Percentiles rank a stretch among this genome's conserved stretches.
phyloP scores from a whole-genome alignment of 2,888 invertebrate species.

The Amphipoea oculea region DNA sequence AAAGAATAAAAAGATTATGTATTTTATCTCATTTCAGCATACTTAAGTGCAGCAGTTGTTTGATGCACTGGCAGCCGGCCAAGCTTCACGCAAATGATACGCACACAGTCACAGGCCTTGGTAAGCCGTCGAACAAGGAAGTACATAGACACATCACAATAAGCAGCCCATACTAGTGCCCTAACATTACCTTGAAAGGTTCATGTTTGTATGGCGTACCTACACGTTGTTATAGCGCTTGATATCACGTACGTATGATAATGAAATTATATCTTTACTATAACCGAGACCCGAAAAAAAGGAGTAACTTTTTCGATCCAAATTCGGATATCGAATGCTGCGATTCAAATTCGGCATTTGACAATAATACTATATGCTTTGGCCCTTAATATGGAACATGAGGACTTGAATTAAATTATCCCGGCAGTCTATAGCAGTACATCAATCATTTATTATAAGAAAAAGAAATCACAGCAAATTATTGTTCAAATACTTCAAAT shows the following conservation, averaged over 20 bases:
- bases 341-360: slow-evolving; percentile 31
- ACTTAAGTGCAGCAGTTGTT: slow-evolving; percentile 68
- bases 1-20: slow-evolving; percentile 64
- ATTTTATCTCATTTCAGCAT: slow-evolving; percentile 69
- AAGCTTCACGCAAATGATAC: slow-evolving; percentile 71
- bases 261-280: slow-evolving; percentile 68
- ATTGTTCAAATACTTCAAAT: slow-evolving; percentile 67
- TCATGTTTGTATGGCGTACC: slow-evolving; percentile 70
- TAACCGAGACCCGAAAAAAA: slow-evolving; percentile 51
- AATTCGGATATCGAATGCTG: slow-evolving; percentile 48
- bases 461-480: slow-evolving; percentile 77
- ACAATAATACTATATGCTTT: slow-evolving; percentile 7
- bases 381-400: slow-evolving; percentile 15
- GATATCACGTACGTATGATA: slow-evolving; percentile 71
- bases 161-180: slow-evolving; percentile 71
- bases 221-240: slow-evolving; percentile 64
- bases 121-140: slow-evolving; percentile 73
- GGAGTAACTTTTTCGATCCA: slow-evolving; percentile 57
- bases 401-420: slow-evolving; percentile 30
- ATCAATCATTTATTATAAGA: slow-evolving; percentile 58
- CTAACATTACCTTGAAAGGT: slow-evolving; percentile 80
- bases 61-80: slow-evolving; percentile 79
- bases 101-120: slow-evolving; percentile 70
- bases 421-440: slow-evolving; percentile 32
- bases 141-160: slow-evolving; percentile 65